Evolutionary conservation across 2,888 invertebrate species (phyloP).

Genomic region (Torymus auratus): DNA sequence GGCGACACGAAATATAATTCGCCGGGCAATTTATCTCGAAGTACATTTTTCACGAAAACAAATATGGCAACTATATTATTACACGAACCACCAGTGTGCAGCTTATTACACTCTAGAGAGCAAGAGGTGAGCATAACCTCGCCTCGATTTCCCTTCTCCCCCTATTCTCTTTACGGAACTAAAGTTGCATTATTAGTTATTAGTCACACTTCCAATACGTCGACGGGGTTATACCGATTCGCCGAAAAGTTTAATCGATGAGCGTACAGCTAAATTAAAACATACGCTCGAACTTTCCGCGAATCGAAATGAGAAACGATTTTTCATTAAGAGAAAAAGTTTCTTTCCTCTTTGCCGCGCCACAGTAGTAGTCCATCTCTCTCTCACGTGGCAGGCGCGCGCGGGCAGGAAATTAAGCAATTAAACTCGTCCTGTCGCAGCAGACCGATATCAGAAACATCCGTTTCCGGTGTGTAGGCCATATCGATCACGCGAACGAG

Average conservation of each 20-base stretch:
- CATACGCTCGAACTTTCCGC: constrained; percentile 7
- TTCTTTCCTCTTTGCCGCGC: background rate
- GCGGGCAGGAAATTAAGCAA: constrained; percentile 43
- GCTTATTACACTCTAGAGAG: too few species aligned
- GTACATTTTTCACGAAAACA: too few species aligned
- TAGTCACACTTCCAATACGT: background rate
- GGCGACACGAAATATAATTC: too few species aligned
- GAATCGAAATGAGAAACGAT: constrained; percentile 30
- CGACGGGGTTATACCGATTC: too few species aligned
- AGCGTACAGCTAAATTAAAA: constrained; percentile 20
- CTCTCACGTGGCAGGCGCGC: background rate
- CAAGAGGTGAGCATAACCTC: too few species aligned
- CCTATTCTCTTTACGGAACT: too few species aligned
- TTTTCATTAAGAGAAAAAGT: constrained; percentile 40
- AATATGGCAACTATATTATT: too few species aligned
- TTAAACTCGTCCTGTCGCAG: constrained; percentile 36
- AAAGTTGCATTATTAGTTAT: background rate
- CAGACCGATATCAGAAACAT: constrained; percentile 26
- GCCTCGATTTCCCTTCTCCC: too few species aligned
- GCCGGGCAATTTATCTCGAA: too few species aligned
- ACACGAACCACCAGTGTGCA: too few species aligned
- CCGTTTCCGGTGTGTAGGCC: constrained; percentile 35
- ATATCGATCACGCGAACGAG: too few species aligned
- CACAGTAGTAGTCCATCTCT: background rate
- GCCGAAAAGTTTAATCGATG: too few species aligned